Evolutionary conservation across 2,113 vertebrate genomes (phyloP).

Genomic region (Paratilapia polleni): DNA sequence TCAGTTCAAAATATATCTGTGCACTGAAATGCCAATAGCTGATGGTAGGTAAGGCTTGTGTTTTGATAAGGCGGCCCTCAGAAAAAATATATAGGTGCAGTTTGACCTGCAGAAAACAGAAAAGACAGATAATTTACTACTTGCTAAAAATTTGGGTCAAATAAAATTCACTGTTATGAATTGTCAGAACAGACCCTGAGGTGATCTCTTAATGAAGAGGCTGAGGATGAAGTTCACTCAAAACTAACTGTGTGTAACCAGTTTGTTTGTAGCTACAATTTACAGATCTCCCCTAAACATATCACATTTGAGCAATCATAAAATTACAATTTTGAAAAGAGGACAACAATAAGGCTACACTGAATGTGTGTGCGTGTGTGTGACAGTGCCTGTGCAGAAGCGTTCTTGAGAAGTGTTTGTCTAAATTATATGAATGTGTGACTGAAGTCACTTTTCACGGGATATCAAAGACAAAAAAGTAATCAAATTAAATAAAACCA

Average conservation of each 20-base stretch:
- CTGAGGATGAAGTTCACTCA: too few species aligned
- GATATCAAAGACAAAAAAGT: too few species aligned
- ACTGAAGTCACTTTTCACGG: too few species aligned
- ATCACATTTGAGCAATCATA: not conserved
- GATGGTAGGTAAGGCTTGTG: not conserved
- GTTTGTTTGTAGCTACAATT: too few species aligned
- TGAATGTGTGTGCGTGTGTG: not conserved
- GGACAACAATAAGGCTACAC: not conserved
- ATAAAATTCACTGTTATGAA: not conserved
- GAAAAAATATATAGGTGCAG: not conserved
- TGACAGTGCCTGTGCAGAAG: not conserved
- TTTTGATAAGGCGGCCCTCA: not conserved
- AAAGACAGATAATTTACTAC: not conserved
- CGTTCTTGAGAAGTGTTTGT: too few species aligned
- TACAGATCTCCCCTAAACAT: not conserved
- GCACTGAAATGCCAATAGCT: too few species aligned
- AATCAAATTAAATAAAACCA: too few species aligned
- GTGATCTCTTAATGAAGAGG: not conserved
- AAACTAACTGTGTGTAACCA: too few species aligned
- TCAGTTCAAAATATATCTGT: too few species aligned
- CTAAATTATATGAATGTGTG: too few species aligned
- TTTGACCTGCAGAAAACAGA: too few species aligned
- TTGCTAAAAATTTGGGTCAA: not conserved
- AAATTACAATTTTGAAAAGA: not conserved
- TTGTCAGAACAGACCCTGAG: not conserved